phyloP scores from a whole-genome alignment of 2,113 vertebrate species.

The Pyxicephalus adspersus region DNA sequence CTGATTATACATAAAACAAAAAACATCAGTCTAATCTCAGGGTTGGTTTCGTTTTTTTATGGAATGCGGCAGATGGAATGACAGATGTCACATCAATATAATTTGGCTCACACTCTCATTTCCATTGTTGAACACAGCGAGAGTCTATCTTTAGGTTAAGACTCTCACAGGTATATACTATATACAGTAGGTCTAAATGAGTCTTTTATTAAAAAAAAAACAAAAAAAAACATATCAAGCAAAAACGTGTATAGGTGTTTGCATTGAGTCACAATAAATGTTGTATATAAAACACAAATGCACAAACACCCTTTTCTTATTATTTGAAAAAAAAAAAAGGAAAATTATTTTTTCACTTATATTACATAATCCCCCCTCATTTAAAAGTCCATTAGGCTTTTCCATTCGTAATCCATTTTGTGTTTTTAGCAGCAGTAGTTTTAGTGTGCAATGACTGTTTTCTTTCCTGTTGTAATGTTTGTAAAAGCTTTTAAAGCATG shows the following conservation, averaged over 20 bases:
- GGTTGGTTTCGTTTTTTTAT: conserved; percentile 64
- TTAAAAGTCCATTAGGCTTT: conserved; percentile 25
- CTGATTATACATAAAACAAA: conserved; percentile 58
- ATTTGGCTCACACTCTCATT: conserved; percentile 66
- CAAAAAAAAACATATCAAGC: too few species aligned
- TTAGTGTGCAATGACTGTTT: background rate
- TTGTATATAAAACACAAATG: too few species aligned
- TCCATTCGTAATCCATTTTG: conserved; percentile 26
- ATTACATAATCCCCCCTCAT: conserved; percentile 36
- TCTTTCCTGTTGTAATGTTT: background rate
- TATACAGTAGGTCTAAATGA: background rate
- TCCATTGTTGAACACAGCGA: conserved; percentile 63
- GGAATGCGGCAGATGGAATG: conserved; percentile 70
- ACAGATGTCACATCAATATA: conserved; percentile 74
- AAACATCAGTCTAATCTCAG: conserved; percentile 62
- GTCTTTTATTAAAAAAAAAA: too few species aligned
- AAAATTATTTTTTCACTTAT: too few species aligned
- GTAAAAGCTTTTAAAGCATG: conserved; percentile 1
- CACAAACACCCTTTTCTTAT: too few species aligned
- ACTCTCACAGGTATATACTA: conserved; percentile 62
- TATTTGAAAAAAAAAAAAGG: too few species aligned
- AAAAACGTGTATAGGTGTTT: too few species aligned
- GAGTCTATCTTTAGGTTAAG: conserved; percentile 63
- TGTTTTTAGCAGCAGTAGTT: background rate
- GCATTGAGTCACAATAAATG: too few species aligned